Base-by-base conservation (phyloP, 1,140 invertebrate genomes). In the Whitmania pigra region DNA sequence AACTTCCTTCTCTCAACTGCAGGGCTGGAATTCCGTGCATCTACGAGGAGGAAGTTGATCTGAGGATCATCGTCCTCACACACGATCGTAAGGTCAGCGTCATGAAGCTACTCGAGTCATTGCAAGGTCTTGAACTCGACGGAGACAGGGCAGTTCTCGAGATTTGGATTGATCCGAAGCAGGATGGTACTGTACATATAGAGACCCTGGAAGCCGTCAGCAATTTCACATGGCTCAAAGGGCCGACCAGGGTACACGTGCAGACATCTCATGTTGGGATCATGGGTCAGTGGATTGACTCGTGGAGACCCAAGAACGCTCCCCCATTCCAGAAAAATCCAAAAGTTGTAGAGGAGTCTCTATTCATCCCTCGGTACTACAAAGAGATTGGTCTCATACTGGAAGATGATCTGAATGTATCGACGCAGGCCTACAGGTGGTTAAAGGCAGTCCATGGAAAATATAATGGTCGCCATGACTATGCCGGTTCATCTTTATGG, bases 391-490 rank as follows among this genome's bases (percentile, higher is more conserved):
- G 75, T 29, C 67, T 80, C 4, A 75, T 80, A 18, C 40, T 80
- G 15, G 79, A 80, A 72, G 79, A 80, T 72, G 79, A 79, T 70
- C 25, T 79, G 11, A 76, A 75, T 11, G 75, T 79, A 13, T 79
- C 78, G 7, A 75, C 73, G 53, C 76, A 76, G 66, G 77, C 78
- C 54, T 79, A 78, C 57, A 66, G 72, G 7, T 80, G 76, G 74
- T 60, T 80, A 27, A 76, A 76, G 72, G 74, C 74, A 22, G 76
- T 77, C 43, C 78, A 79, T 71, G 71, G 68, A n/a, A 76, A 76
- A 31, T 70, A 70, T 18, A 49, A 31, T 27, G 43, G 49, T 18
- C 17, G 22, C 7, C 3, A 36, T 25, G 31, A 49, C 31, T 70
- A 49, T 22, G 69, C 69, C 22, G 69, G 69, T 7, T n/a, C 53